These are phyloP conservation scores for Rhinoptilus africanus DNA, from an alignment of 2,113 vertebrate species.

Conservation along the genomic window DNA sequence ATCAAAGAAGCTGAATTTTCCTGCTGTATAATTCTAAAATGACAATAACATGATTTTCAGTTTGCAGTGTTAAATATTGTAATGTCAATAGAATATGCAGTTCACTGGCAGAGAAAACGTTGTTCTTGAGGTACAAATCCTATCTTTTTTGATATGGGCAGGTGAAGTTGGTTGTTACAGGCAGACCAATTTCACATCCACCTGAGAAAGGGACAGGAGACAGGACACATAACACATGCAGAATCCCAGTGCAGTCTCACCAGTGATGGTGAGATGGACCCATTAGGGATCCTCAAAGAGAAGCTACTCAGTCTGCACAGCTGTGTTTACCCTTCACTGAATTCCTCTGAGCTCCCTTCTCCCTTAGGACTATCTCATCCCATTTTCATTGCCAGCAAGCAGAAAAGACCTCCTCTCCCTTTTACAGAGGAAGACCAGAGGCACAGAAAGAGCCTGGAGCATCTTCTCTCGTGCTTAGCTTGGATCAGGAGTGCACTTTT, in stretches of 20 bases:
- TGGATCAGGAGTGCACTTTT: neutral
- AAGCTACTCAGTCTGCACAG: neutral
- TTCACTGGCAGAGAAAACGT: conserved; percentile 34
- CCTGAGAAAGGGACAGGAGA: neutral
- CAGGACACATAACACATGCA: neutral
- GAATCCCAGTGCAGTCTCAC: neutral
- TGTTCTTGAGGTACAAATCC: neutral
- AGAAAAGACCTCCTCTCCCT: neutral
- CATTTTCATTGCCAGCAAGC: neutral
- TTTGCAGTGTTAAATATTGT: neutral
- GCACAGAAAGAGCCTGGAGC: neutral
- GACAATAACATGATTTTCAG: neutral
- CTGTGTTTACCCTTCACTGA: neutral
- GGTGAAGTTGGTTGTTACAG: neutral
- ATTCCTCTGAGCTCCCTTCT: neutral
- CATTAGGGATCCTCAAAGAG: neutral
- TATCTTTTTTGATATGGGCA: neutral
- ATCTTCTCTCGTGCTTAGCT: neutral
- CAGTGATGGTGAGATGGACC: rapidly evolving
- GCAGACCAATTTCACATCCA: neutral
- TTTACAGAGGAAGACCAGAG: neutral
- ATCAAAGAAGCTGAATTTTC: conserved; percentile 43
- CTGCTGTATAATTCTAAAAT: conserved; percentile 46
- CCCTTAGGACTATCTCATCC: neutral
- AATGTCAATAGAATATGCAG: neutral